Percentiles rank a stretch among this genome's conserved stretches.
Evolutionary conservation across 2,888 invertebrate genomes (phyloP).

Genomic region (Drosophila setosimentum): DNA sequence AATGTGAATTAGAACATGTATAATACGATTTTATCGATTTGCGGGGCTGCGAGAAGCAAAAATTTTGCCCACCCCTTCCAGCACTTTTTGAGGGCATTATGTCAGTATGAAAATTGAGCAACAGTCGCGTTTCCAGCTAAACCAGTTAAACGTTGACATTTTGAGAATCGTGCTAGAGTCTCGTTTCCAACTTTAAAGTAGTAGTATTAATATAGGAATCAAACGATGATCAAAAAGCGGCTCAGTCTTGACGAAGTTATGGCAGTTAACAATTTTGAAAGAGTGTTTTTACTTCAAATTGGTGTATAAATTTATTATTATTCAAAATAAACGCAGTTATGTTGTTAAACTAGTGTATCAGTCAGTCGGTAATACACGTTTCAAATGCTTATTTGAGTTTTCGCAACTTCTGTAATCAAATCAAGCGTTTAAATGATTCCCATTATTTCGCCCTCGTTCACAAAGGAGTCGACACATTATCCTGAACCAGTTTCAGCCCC

Average conservation of each 20-base stretch:
- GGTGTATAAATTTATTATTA: background rate
- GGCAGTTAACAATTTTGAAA: background rate
- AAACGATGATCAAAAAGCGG: background rate
- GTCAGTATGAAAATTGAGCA: background rate
- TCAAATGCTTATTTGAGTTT: background rate
- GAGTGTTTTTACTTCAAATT: background rate
- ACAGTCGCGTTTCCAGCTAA: background rate
- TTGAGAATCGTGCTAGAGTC: background rate
- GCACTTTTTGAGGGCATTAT: background rate
- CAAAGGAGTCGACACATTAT: constrained; percentile 40
- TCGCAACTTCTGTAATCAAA: constrained; percentile 25
- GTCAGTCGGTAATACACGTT: background rate
- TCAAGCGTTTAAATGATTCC: constrained; percentile 33
- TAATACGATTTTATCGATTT: background rate
- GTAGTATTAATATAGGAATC: background rate
- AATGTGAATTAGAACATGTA: constrained; percentile 1
- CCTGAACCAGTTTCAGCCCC: constrained; percentile 32
- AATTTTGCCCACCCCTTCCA: background rate
- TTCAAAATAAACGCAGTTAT: background rate
- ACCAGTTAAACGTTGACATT: no score
- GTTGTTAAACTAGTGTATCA: background rate
- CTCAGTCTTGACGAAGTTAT: background rate
- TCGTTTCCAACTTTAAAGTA: background rate
- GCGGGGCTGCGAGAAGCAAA: background rate
- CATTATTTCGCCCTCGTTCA: background rate